Base-by-base conservation (phyloP, 2,888 invertebrate genomes). In the Lutraria lutraria region DNA sequence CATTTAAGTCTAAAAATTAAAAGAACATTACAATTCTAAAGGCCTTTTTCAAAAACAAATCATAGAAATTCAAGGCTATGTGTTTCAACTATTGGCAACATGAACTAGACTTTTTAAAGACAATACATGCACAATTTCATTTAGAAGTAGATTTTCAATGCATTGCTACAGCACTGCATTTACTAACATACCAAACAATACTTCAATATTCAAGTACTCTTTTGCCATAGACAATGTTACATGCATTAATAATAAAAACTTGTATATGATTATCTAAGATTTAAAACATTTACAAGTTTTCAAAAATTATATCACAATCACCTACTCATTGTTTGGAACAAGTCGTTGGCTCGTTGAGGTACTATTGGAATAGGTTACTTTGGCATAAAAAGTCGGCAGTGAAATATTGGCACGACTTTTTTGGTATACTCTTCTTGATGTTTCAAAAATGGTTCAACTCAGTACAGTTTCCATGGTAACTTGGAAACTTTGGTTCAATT, bases 281-380 rank as follows among this genome's bases (percentile, higher is more conserved):
- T n/a, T 68, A 25, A 68, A 56, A 68, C n/a, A 68, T 25, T 68
- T 8, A 68, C n/a, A 25, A 68, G 63, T 68, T 68, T 68, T 76
- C 76, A 76, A 76, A 76, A 76, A 15, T 76, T 63, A n/a, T 63
- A 63, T 63, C 76, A 76, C 76, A 76, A 76, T 31, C 76, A 76
- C 53, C 81, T 81, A 54, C 63, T 83, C 60, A 83, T 43, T 83
- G 15, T 83, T 84, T 85, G 81, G 81, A 52, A 85, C 56, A 88
- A 56, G 85, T 88, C 31, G 85, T 52, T 81, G 76, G 81, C 83
- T 76, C 86, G 76, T 31, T 85, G 76, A 85, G 85, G 79, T 88
- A 85, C 87, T 43, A 60, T 72, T 85, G 82, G 76, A 76, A 16
- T 76, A 31, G 76, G 87, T 76, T n/a, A 85, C 85, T 43, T 81